Percentiles rank a stretch among this genome's conserved stretches.
phyloP scores from a whole-genome alignment of 2,797 vertebrate genomes.

The Neosalanx taihuensis region DNA sequence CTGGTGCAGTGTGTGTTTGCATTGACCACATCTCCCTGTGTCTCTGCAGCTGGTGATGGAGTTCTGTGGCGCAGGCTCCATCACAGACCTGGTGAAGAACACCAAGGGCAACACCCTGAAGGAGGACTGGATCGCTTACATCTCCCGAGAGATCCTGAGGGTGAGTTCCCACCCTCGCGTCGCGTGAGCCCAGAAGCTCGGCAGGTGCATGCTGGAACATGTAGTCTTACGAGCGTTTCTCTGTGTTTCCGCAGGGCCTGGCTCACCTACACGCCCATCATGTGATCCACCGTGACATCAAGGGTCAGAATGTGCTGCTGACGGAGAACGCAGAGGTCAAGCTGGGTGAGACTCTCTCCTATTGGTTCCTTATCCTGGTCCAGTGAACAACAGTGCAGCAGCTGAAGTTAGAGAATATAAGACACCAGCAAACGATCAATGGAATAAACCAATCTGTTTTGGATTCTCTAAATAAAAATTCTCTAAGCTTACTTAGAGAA shows the following conservation, averaged over 20 bases:
- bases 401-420: no score
- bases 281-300: slow-evolving; percentile 98
- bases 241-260: slow-evolving; percentile 76
- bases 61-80: slow-evolving; percentile 97
- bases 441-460: no score
- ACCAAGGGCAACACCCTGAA: slow-evolving; percentile 97
- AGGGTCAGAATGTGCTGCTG: slow-evolving; percentile 96
- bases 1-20: slow-evolving; percentile 3
- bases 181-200: background rate
- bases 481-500: no score
- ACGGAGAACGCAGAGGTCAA: slow-evolving; percentile 99
- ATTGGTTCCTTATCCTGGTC: background rate
- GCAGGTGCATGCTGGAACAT: slow-evolving; percentile 12
- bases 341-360: slow-evolving; percentile 76
- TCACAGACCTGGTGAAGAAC: slow-evolving; percentile 98
- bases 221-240: background rate
- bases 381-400: background rate
- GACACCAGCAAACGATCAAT: no score
- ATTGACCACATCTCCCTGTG: background rate
- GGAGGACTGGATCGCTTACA: slow-evolving; percentile 99
- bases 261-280: slow-evolving; percentile 97
- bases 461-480: no score
- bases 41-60: slow-evolving; percentile 91
- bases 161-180: slow-evolving; percentile 63
- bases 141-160: slow-evolving; percentile 96